Conservation (phyloP, 2,888 invertebrate species). For the Criorhina ranunculi region DNA sequence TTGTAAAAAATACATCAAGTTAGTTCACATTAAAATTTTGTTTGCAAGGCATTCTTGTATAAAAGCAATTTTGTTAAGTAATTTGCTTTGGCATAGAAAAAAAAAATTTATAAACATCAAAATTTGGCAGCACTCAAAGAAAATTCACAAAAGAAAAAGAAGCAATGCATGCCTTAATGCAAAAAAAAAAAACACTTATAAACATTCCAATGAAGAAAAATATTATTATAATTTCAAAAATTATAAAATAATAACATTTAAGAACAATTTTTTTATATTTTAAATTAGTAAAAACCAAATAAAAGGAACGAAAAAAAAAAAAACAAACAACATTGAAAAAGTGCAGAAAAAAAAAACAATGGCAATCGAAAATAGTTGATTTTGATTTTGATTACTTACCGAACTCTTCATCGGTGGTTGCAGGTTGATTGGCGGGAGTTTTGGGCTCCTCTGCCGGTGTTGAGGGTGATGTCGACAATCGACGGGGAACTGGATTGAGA, state of each 20-base stretch:
- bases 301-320: conserved; percentile 78
- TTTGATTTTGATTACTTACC: conserved; percentile 79
- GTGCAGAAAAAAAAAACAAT: conserved; percentile 70
- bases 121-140: conserved; percentile 2
- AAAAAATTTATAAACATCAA: conserved; percentile 18
- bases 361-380: conserved; percentile 22
- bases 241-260: conserved; percentile 73
- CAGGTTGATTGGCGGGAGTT: conserved; percentile 78
- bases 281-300: conserved; percentile 79
- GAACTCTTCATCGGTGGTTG: conserved; percentile 81
- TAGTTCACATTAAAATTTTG: conserved; percentile 19
- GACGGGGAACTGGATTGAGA: conserved; percentile 78
- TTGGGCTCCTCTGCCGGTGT: conserved; percentile 78
- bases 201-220: conserved; percentile 75
- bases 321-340: conserved; percentile 73
- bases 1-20: conserved; percentile 10
- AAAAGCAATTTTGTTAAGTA: conserved; percentile 22
- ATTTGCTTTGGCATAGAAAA: background rate
- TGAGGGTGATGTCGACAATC: conserved; percentile 79
- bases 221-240: conserved; percentile 67
- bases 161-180: conserved; percentile 66
- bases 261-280: conserved; percentile 28
- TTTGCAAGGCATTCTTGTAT: conserved; percentile 10
- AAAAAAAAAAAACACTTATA: conserved; percentile 43
- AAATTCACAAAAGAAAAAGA: conserved; percentile 52